Evolutionary conservation across 30 jellyfish, hydroid and myxozoan genomes (phyloP), one percentile per base, ranked within the genome.

Genomic region (Aurelia aurita complex sp. Pacific): DNA sequence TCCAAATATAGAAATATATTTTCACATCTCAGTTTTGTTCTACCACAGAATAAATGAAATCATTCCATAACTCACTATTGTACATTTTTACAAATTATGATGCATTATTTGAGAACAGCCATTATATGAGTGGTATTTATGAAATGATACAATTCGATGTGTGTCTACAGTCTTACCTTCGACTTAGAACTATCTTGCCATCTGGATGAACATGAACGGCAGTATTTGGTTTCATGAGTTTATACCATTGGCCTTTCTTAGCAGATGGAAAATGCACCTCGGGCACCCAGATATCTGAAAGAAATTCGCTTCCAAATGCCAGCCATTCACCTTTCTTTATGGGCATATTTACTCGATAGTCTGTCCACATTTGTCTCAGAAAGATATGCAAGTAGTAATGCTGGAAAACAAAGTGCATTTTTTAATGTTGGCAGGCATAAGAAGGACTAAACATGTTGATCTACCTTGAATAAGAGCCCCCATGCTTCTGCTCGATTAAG

Each of bases 301-400:
- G 53, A 5, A 77, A 51, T 66, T 88, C 96, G 18, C 73, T 29
- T n/a, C 85, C 91, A 57, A 88, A 59, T 57, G 86, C 86, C 3
- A 36, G 46, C 76, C 82, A 67, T 6, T 50, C 51, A 19, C 66
- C 69, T 23, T 32, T 7, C 40, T 82, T 46, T 42, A 71, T 35
- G 3, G 70, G 36, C 10, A 61, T 61, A 16, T 29, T 33, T 19
- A 89, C 77, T 15, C 97, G 86, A 75, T 73, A 69, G 53, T 89
- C 97, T 29, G 29, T 42, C 97, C 97, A 89, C 7, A 81, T 36
- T 81, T 89, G 97, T 16, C 97, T 90, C 19, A 89, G 68, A 51
- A 80, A 89, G 16, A 89, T 60, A 7, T 80, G 68, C 54, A 89
- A 64, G n/a, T 84, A 35, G 69, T 61, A 80, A 67, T 80, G 92